A percentile compares a stretch with the other conserved stretches of the same genome.
These are phyloP conservation scores for Shargacucullia verbasci DNA, from an alignment of 2,888 invertebrate genomes.

Conservation along the genomic window DNA sequence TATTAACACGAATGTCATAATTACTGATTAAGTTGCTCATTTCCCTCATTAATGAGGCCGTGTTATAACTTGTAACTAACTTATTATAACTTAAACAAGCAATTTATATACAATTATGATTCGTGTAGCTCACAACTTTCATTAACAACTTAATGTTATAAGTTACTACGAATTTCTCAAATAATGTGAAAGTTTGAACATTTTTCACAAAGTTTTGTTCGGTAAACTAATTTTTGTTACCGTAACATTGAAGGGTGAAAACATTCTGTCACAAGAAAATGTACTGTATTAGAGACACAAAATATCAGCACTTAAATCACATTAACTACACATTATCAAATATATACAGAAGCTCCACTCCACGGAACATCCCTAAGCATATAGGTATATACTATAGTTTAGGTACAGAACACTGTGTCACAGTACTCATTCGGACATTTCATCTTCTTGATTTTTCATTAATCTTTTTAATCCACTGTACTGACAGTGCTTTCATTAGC, in stretches of 20 bases:
- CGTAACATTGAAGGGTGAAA: background rate
- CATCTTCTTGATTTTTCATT: too few species aligned
- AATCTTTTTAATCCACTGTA: too few species aligned
- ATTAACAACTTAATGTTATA: slow-evolving; percentile 16
- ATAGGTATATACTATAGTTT: too few species aligned
- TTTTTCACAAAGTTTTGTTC: background rate
- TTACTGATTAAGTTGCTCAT: background rate
- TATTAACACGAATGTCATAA: background rate
- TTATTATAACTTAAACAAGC: slow-evolving; percentile 7
- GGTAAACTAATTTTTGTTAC: background rate
- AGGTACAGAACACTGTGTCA: too few species aligned
- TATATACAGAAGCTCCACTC: too few species aligned
- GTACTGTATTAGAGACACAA: too few species aligned
- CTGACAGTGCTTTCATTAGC: too few species aligned
- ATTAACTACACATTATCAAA: too few species aligned
- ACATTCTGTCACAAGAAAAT: background rate
- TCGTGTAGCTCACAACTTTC: background rate
- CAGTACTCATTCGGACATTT: too few species aligned
- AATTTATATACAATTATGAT: slow-evolving; percentile 9
- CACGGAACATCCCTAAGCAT: too few species aligned
- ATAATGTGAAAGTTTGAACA: slow-evolving; percentile 5
- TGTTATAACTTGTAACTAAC: slow-evolving; percentile 1
- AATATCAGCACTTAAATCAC: too few species aligned
- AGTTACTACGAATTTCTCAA: slow-evolving; percentile 11
- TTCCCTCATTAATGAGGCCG: background rate